Percentiles rank a stretch among this genome's conserved stretches.
These are phyloP conservation scores for Pachyramphus minor DNA, from an alignment of 2,113 vertebrate genomes.

Conservation along the genomic window DNA sequence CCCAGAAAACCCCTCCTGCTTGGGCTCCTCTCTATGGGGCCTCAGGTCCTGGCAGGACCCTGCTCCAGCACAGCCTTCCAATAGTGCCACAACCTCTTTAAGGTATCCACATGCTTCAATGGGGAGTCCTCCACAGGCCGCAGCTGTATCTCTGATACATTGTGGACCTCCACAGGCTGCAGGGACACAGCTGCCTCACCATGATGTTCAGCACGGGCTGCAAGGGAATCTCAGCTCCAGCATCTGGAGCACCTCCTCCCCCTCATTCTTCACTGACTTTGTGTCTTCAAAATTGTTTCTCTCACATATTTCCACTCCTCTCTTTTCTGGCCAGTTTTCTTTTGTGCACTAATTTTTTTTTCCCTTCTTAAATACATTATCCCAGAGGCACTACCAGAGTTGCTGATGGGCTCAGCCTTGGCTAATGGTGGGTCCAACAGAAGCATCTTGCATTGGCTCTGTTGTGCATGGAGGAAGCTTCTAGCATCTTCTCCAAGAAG, in stretches of 20 bases:
- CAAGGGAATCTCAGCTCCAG: neutral
- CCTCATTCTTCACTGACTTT: neutral
- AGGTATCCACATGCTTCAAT: neutral
- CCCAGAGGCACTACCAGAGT: neutral
- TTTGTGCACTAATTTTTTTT: neutral
- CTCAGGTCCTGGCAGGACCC: neutral
- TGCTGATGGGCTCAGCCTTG: neutral
- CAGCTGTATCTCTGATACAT: neutral
- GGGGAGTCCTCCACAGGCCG: neutral
- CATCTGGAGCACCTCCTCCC: neutral
- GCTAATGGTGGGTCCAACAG: neutral
- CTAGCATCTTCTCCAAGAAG: neutral
- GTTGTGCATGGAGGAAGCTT: neutral
- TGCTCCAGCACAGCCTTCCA: neutral
- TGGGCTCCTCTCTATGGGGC: neutral
- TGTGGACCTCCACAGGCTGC: neutral
- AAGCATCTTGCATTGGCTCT: rapidly evolving
- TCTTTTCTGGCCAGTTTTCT: neutral
- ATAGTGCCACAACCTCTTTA: neutral
- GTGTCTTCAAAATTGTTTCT: neutral
- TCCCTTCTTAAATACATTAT: neutral
- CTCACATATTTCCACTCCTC: neutral
- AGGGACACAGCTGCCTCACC: neutral
- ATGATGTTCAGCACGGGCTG: neutral
- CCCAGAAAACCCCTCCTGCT: rapidly evolving